Evolutionary conservation across 1,140 invertebrate genomes (phyloP), one percentile per base, ranked within the genome.

Genomic region (Saccostrea cuccullata): DNA sequence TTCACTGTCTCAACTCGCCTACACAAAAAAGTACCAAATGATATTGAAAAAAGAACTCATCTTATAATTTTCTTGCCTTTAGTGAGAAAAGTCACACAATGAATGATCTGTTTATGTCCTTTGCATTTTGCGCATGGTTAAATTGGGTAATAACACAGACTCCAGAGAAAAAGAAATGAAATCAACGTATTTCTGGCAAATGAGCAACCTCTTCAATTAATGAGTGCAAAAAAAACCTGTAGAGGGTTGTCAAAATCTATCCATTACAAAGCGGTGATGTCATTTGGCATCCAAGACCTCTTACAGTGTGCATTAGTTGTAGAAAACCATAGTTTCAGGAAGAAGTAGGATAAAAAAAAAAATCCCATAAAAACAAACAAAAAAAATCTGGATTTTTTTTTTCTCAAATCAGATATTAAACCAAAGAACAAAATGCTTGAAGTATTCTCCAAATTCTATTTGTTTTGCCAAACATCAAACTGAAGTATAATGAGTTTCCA

Each of bases 391-490:
- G 8, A 13, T 30, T 12, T 36, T 30, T 26, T 13, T 12, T 17
- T 30, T 77, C 15, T 77, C 70, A 77, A 67, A 67, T 67, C 60
- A 67, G 23, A 77, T 77, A 77, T 77, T 77, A 26, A 77, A 77
- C 26, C 26, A 77, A 13, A 36, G 26, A 77, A 77, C 70, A 77
- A 30, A 77, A 77, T 77, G 23, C 13, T 26, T 77, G 70, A 77
- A 77, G 70, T 77, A 77, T 77, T 11, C 70, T 77, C 67, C 67
- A 73, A 73, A 26, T 23, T 73, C 70, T 77, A 26, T 77, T 77
- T 77, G 70, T 77, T 77, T 30, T 77, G 70, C 70, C 70, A 77
- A 77, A 36, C 70, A 77, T 77, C 70, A 26, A 77, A 77, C 70
- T 15, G 30, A 15, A 77, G 70, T 77, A 15, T 77, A 77, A 77